Evolutionary conservation across 2,888 invertebrate genomes (phyloP), one percentile per base, ranked within the genome.

Genomic region (Cosmorhoe ocellata): DNA sequence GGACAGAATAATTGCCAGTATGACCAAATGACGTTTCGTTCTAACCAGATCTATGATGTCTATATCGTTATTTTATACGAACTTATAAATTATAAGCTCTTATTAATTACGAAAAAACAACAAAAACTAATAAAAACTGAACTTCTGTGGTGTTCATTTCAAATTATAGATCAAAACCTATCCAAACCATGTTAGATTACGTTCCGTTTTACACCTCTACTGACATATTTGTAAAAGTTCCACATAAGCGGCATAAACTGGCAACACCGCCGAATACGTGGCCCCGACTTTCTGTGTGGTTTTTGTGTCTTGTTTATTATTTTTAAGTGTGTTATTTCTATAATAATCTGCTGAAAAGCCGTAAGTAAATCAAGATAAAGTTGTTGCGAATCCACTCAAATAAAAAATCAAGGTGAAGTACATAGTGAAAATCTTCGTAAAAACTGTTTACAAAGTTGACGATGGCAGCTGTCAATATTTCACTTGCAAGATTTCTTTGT

Each of bases 221-320:
- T n/a, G 13, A 54, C 53, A 61, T 66, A 56, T 73, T 75, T 74
- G 74, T 68, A 86, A 84, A 90, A 91, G 84, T 89, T 91, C 90
- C 90, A 91, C 90, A 90, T 91, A 86, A 76, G 83, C 87, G 79
- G 65, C 70, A 65, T 68, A 53, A 52, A 56, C 76, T 89, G 89
- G 82, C 89, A 89, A 86, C 86, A 84, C 85, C 65, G 77, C 71
- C 73, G 79, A 81, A 90, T 90, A 90, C 90, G 90, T 90, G 90
- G 90, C 90, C 87, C 79, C 77, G 75, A 76, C 73, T 76, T 77
- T 79, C 64, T 77, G 69, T 74, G 81, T 71, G 76, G 70, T 75
- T 76, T 70, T 66, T 75, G 80, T 71, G 70, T 71, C 79, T 85
- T 88, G 86, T 89, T 88, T 87, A 85, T 85, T 58, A 84, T 86